Percentiles rank a stretch among this genome's conserved stretches.
These are phyloP conservation scores for Heteromurus nitidus DNA, from an alignment of 2,888 invertebrate genomes.

Conservation along the genomic window DNA sequence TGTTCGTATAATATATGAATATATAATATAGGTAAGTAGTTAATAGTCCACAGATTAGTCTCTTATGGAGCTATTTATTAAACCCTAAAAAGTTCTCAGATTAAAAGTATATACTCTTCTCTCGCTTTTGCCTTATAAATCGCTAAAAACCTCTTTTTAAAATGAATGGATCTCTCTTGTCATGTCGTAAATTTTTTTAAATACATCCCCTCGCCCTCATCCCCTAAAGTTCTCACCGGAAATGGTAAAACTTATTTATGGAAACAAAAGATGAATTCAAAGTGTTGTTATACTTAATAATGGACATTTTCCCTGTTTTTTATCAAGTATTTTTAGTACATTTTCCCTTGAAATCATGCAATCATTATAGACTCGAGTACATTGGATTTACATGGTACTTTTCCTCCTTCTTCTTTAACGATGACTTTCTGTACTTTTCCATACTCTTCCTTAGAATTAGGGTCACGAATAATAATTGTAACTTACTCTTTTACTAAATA, in stretches of 20 bases:
- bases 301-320: conserved; percentile 11
- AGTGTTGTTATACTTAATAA: not conserved
- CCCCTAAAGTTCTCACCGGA: not conserved
- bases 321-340: conserved; percentile 5
- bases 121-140: not conserved
- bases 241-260: not conserved
- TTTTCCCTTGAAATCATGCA: not conserved
- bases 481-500: no score
- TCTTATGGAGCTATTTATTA: no score
- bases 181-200: not conserved
- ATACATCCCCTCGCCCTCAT: not conserved
- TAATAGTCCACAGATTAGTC: no score
- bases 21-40: no score
- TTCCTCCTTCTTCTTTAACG: not conserved
- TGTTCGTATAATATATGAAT: no score
- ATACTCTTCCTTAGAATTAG: no score
- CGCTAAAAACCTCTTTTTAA: not conserved
- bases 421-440: no score
- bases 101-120: conserved; percentile 7
- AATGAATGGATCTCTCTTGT: conserved; percentile 7
- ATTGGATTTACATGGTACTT: conserved; percentile 33
- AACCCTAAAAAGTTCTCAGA: not conserved
- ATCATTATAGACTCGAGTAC: not conserved
- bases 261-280: not conserved
- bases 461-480: not conserved